Conservation (phyloP, 2,888 invertebrate species). For the Calameuta idolon region DNA sequence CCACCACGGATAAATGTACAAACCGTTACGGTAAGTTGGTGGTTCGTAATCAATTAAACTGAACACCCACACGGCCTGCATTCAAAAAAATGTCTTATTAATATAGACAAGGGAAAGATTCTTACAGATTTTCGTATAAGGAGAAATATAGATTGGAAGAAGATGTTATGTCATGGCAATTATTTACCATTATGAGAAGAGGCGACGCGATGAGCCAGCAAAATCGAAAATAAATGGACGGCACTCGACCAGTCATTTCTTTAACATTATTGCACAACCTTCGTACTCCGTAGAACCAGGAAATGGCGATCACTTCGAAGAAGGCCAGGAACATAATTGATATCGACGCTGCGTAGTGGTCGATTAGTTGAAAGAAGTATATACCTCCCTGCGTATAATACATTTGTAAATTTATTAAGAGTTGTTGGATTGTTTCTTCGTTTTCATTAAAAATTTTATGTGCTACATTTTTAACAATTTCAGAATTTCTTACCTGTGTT, state of each 20-base stretch:
- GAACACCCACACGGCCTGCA: constrained; percentile 87
- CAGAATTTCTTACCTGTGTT: constrained; percentile 74
- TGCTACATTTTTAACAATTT: neutral
- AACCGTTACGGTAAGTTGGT: constrained; percentile 85
- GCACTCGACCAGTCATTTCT: constrained; percentile 88
- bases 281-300: constrained; percentile 91
- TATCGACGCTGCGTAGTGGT: constrained; percentile 92
- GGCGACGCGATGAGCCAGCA: constrained; percentile 90
- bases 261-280: constrained; percentile 85
- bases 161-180: neutral
- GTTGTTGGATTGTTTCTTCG: neutral
- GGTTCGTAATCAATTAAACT: constrained; percentile 89
- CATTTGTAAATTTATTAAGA: constrained; percentile 18
- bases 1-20: constrained; percentile 85
- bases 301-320: constrained; percentile 91
- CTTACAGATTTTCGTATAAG: neutral
- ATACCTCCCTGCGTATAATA: constrained; percentile 80
- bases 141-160: neutral
- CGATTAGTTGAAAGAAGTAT: constrained; percentile 91
- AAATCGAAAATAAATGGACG: constrained; percentile 84
- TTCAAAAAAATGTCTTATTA: constrained; percentile 25
- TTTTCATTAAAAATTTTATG: neutral
- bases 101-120: neutral
- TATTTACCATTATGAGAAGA: constrained; percentile 77
- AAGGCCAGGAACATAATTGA: constrained; percentile 93